Evolutionary conservation across 2,113 vertebrate species (phyloP).

Genomic region (Nerophis lumbriciformis): DNA sequence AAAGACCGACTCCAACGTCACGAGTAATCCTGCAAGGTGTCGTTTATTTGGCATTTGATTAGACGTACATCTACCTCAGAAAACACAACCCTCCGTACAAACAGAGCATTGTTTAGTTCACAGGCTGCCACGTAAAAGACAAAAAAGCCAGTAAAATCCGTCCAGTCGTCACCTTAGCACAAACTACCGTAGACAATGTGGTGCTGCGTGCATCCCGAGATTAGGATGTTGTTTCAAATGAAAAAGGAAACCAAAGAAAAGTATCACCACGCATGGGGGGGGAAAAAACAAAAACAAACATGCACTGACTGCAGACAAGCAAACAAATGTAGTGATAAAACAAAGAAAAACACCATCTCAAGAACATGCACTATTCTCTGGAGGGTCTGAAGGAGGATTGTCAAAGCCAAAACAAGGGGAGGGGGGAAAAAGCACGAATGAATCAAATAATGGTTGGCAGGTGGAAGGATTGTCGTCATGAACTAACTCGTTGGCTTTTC

Average conservation of each 20-base stretch:
- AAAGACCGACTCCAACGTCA: too few species aligned
- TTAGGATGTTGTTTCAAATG: background rate
- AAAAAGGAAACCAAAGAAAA: background rate
- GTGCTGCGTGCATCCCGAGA: slow-evolving; percentile 13
- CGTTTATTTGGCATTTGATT: slow-evolving; percentile 97
- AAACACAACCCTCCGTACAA: slow-evolving; percentile 64
- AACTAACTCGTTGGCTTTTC: slow-evolving; percentile 6
- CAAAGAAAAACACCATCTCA: slow-evolving; percentile 13
- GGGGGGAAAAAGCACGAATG: slow-evolving; percentile 7
- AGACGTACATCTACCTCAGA: slow-evolving; percentile 84
- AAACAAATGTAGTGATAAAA: slow-evolving; percentile 6
- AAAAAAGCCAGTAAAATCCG: slow-evolving; percentile 41
- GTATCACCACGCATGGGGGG: too few species aligned
- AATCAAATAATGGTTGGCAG: background rate
- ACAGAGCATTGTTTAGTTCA: slow-evolving; percentile 41
- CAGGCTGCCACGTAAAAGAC: slow-evolving; percentile 74
- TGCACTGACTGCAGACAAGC: slow-evolving; percentile 1
- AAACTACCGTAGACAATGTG: slow-evolving; percentile 30
- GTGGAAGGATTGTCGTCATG: slow-evolving; percentile 37
- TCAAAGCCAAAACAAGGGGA: slow-evolving; percentile 32
- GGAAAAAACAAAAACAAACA: too few species aligned
- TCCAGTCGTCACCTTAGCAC: slow-evolving; percentile 61
- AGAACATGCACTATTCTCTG: slow-evolving; percentile 31
- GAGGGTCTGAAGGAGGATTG: slow-evolving; percentile 54
- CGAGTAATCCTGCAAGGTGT: slow-evolving; percentile 73